Percentiles rank a stretch among this genome's conserved stretches.
phyloP scores from a whole-genome alignment of 1,140 invertebrate species.

The Zaprionus vittiger region DNA sequence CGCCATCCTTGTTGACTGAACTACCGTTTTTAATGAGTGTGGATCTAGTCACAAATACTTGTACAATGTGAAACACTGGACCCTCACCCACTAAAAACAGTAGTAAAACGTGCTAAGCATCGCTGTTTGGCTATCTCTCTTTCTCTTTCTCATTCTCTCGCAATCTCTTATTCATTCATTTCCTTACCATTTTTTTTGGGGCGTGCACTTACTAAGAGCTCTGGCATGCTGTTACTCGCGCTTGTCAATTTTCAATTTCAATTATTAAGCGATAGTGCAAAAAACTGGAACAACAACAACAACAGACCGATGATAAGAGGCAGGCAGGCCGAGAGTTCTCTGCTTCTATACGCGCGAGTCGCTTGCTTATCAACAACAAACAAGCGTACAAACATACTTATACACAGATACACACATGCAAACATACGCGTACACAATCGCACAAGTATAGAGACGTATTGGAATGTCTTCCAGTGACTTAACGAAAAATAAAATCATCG shows the following conservation, averaged over 20 bases:
- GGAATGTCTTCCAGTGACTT: conserved; percentile 26
- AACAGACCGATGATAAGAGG: conserved; percentile 51
- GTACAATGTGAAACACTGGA: conserved; percentile 84
- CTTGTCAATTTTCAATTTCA: conserved; percentile 65
- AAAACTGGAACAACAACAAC: conserved; percentile 64
- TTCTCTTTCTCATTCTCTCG: neutral
- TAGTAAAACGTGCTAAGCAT: conserved; percentile 33
- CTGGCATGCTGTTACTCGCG: conserved; percentile 37
- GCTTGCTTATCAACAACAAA: conserved; percentile 32
- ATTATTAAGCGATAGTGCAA: conserved; percentile 79
- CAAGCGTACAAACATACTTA: conserved; percentile 12
- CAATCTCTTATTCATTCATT: neutral
- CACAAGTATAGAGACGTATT: neutral
- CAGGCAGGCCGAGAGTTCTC: conserved; percentile 22
- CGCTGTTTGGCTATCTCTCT: neutral
- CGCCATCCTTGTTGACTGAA: conserved; percentile 61
- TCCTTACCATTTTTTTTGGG: conserved; percentile 36
- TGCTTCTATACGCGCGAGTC: conserved; percentile 17
- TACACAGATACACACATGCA: conserved; percentile 4
- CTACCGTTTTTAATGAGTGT: conserved; percentile 85
- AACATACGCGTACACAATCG: neutral
- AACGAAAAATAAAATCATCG: conserved; percentile 35
- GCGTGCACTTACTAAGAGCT: conserved; percentile 34
- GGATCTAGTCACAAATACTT: conserved; percentile 84
- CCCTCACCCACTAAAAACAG: conserved; percentile 85